Evolutionary conservation across 2,113 vertebrate species (phyloP), one percentile per base, ranked within the genome.

Genomic region (Hippolais icterina): DNA sequence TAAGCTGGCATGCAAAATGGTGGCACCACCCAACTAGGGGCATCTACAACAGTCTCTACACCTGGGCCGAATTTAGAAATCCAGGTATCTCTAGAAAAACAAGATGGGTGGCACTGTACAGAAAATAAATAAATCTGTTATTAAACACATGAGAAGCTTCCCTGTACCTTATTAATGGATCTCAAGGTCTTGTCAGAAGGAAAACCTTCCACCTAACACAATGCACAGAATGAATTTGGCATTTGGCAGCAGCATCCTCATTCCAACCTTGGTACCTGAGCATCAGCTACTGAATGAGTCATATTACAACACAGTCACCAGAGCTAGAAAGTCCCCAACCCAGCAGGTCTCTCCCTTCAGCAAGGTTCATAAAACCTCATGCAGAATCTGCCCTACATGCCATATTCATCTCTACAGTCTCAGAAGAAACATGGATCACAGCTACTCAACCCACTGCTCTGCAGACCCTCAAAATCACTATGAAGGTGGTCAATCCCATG

Each of bases 301-400:
- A 28, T 60, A 83, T 14, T 52, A 80, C 41, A 29, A 65, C 28
- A 63, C 53, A 88, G 89, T 50, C 83, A 77, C 61, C 54, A 52
- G 91, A 83, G 59, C 57, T 86, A 86, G 57, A 56, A 93, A 96
- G 83, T 83, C 80, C 79, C 68, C 71, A 90, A n/a, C 49, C 27
- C 86, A 90, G 88, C 75, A 92, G 61, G 65, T 41, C 65, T 74
- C 47, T 70, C 70, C 65, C 54, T 88, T 82, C 70, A 85, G 60
- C 49, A 74, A 82, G 37, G 31, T 60, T 27, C 31, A 78, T 14
- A 69, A 11, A 92, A 66, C 22, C 70, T 79, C 60, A 56, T 9
- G 25, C 39, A 63, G 52, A 88, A 76, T 75, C 47, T 0, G 0
- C 52, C n/a, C 47, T 10, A 16, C 5, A n/a, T 5, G n/a, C 12